phyloP scores from a whole-genome alignment of 1,140 invertebrate genomes.

The Eupristina koningsbergeri region DNA sequence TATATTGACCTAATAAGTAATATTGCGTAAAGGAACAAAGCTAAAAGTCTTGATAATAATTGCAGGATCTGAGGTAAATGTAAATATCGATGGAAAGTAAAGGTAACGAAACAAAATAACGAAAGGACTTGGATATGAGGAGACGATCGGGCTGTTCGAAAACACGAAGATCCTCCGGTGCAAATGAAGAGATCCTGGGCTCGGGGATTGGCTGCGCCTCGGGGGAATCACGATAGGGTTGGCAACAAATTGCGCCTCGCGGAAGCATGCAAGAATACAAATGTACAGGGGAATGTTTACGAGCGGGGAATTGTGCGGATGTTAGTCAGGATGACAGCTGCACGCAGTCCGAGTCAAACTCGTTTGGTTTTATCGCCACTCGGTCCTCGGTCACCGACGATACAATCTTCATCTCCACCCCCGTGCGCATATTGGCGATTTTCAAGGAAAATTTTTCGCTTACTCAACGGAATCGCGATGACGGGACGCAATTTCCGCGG shows the following conservation, averaged over 20 bases:
- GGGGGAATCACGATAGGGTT: neutral
- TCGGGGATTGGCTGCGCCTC: neutral
- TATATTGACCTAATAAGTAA: no score
- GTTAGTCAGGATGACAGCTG: neutral
- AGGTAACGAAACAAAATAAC: no score
- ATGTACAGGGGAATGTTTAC: constrained; percentile 13
- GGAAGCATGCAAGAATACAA: neutral
- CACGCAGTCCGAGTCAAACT: neutral
- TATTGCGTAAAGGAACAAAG: no score
- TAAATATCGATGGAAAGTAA: no score
- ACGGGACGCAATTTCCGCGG: neutral
- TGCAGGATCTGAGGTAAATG: no score
- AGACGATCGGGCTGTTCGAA: no score
- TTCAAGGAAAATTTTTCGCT: constrained; percentile 30
- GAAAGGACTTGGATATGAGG: no score
- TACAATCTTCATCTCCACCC: constrained; percentile 11
- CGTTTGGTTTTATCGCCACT: constrained; percentile 23
- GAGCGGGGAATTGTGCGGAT: no score
- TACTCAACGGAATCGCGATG: neutral
- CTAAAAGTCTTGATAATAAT: no score
- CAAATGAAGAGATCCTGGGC: neutral
- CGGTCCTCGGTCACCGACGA: constrained; percentile 14
- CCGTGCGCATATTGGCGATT: neutral
- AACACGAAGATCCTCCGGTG: no score
- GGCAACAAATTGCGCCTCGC: neutral